A percentile compares a stretch with the other conserved stretches of the same genome.
These are phyloP conservation scores for Gerris buenoi DNA, from an alignment of 1,140 invertebrate species.

Conservation along the genomic window DNA sequence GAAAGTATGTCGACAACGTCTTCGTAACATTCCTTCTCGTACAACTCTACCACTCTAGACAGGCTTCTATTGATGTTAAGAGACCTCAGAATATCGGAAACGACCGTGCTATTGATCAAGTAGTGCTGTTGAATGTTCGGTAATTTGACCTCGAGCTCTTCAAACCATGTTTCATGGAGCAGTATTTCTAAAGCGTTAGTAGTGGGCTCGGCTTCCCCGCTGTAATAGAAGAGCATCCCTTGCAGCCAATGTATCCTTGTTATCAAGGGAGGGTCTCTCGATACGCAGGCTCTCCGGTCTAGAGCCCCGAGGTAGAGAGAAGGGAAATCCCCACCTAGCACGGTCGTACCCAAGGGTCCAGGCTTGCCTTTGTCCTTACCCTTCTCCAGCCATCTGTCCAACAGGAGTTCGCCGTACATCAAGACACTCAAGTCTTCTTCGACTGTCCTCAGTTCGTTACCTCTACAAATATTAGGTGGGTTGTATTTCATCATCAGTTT, in stretches of 20 bases:
- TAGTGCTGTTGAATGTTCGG: conserved; percentile 37
- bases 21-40: conserved; percentile 42
- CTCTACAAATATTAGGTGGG: neutral
- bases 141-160: conserved; percentile 29
- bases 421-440: conserved; percentile 28
- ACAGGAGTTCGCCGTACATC: conserved; percentile 43
- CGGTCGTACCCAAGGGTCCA: conserved; percentile 13
- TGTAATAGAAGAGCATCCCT: conserved; percentile 19
- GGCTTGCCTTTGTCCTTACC: conserved; percentile 13
- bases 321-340: conserved; percentile 21
- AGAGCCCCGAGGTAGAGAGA: conserved; percentile 20
- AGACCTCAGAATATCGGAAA: conserved; percentile 33
- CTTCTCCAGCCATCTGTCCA: conserved; percentile 37
- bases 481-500: conserved; percentile 31
- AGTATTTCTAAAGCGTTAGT: conserved; percentile 23
- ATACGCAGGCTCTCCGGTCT: conserved; percentile 4
- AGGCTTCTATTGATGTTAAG: conserved; percentile 37
- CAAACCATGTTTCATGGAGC: conserved; percentile 27
- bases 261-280: conserved; percentile 13
- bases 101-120: conserved; percentile 26
- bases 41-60: conserved; percentile 39
- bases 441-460: conserved; percentile 2
- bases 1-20: conserved; percentile 46
- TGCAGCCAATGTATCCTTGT: conserved; percentile 20
- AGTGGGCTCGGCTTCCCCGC: conserved; percentile 15